Evolutionary conservation across 2,113 vertebrate species (phyloP), one percentile per base, ranked within the genome.

Genomic region (Sigmodon hispidus): DNA sequence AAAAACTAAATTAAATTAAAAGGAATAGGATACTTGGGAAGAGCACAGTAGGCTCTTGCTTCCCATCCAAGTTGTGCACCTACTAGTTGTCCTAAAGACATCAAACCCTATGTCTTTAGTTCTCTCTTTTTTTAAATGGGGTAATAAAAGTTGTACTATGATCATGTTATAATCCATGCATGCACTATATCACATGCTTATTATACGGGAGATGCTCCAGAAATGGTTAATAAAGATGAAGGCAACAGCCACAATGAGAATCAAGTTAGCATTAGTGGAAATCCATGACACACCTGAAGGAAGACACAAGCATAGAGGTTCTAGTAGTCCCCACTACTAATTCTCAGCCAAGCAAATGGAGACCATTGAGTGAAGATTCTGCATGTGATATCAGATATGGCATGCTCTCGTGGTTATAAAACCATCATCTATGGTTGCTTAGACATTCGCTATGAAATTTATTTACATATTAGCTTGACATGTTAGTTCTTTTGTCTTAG

Each of bases 271-370:
- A 9, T 9, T 24, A 45, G 43, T 63, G 85, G 26, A 40, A 45
- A 15, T 61, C 59, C 29, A 52, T 87, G 57, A 61, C 43, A 72
- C 36, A 73, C 17, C 8, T 50, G 19, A 91, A 77, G 52, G 43
- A 80, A 4, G 19, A 5, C 52, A 93, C 4, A 63, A 3, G 5
- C 24, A 10, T 16, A 48, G 40, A n/a, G 19, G 48, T 16, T 76
- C 61, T 95, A 50, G 59, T 31, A 86, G 31, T 5, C 63, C 69
- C 89, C 61, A 77, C 4, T 72, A 81, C 69, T 79, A 40, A 80
- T 79, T 92, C 76, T 22, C 57, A 94, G 87, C 19, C 79, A 95
- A 77, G 43, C 43, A 94, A 94, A 90, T 36, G 21, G 75, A 90
- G 81, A 87, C 59, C 70, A 85, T 67, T 67, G 10, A 43, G 61